Evolutionary conservation across 2,888 invertebrate genomes (phyloP).

Genomic region (Helicoverpa assulta): DNA sequence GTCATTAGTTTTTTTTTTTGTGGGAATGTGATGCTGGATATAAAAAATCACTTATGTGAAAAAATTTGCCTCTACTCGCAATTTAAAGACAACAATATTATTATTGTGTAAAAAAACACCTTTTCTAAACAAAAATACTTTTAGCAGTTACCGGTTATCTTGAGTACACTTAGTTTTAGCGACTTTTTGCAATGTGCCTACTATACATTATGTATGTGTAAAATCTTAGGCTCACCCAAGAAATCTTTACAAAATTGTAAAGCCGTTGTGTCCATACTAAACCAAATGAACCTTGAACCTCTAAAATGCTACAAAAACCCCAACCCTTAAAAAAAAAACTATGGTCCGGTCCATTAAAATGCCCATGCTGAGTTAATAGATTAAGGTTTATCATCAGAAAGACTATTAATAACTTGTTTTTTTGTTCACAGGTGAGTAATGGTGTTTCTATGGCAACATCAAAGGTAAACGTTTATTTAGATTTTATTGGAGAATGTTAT

Average conservation of each 20-base stretch:
- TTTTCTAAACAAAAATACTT: too few relatives aligned
- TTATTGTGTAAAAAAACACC: too few relatives aligned
- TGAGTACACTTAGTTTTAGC: too few relatives aligned
- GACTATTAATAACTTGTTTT: constrained; percentile 63
- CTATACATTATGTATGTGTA: too few relatives aligned
- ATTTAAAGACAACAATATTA: too few relatives aligned
- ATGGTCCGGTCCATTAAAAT: constrained; percentile 51
- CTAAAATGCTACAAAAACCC: constrained; percentile 28
- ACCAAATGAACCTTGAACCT: background rate
- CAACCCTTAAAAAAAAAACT: constrained; percentile 28
- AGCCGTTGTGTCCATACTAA: constrained; percentile 2
- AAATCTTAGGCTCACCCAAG: too few relatives aligned
- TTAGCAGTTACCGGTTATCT: too few relatives aligned
- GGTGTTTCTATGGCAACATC: constrained; percentile 51
- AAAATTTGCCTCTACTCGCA: too few relatives aligned
- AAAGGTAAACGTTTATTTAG: constrained; percentile 47
- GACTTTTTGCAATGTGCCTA: too few relatives aligned
- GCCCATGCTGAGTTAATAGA: constrained; percentile 56
- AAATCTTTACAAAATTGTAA: background rate
- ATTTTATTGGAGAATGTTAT: constrained; percentile 34
- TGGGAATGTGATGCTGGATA: too few relatives aligned
- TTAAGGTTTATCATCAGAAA: constrained; percentile 51
- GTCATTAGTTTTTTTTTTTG: background rate
- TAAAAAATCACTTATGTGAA: too few relatives aligned
- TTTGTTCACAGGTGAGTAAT: constrained; percentile 73